phyloP scores from a whole-genome alignment of 2,888 invertebrate species.

The Nesidiocoris tenuis region DNA sequence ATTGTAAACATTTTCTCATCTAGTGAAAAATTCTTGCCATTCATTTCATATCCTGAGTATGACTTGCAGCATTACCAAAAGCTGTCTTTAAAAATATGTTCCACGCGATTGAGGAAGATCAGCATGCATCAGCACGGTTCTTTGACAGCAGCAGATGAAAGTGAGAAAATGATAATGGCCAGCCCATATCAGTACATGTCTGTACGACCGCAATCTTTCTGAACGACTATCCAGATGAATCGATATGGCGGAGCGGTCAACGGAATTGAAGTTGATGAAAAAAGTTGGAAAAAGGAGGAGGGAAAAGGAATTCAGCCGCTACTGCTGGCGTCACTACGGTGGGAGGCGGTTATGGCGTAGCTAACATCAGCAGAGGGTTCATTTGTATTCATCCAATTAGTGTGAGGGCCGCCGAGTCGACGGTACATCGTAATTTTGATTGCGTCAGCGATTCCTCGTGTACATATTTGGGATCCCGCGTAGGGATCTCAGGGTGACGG shows the following conservation, averaged over 20 bases:
- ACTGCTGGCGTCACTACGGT: not conserved
- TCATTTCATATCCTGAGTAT: no score
- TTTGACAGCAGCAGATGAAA: not conserved
- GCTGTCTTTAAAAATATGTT: no score
- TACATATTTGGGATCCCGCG: not conserved
- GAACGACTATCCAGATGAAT: no score
- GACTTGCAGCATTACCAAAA: no score
- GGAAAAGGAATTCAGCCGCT: not conserved
- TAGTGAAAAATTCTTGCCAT: no score
- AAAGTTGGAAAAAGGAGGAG: not conserved
- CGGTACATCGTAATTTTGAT: not conserved
- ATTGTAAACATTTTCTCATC: no score
- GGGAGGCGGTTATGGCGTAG: not conserved
- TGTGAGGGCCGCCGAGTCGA: not conserved
- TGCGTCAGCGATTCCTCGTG: not conserved
- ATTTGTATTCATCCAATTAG: conserved; percentile 32
- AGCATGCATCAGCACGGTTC: not conserved
- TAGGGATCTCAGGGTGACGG: not conserved
- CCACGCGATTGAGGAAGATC: no score
- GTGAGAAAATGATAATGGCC: not conserved
- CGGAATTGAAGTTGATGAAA: not conserved
- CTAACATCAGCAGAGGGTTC: conserved; percentile 3
- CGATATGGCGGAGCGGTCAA: no score
- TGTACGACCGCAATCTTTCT: no score
- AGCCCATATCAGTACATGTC: not conserved